These are phyloP conservation scores for Sebastes paucispinis DNA, from an alignment of 2,797 vertebrate species.

Conservation along the genomic window DNA sequence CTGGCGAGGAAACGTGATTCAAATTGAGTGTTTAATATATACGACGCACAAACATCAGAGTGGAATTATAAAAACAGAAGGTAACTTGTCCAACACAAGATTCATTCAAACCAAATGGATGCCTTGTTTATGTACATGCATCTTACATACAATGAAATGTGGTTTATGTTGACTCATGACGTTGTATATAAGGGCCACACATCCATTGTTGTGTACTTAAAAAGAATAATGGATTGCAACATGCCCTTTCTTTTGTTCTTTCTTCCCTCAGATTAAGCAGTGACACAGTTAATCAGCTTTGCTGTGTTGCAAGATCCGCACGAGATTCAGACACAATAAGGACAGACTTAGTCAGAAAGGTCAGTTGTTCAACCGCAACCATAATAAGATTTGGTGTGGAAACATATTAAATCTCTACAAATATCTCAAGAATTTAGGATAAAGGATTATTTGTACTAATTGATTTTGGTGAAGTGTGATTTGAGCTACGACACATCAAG, in stretches of 20 bases:
- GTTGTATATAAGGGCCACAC: no score
- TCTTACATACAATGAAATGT: background rate
- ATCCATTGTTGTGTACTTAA: background rate
- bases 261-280: slow-evolving; percentile 23
- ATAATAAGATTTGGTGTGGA: slow-evolving; percentile 50
- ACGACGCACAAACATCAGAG: background rate
- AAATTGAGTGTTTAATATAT: background rate
- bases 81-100: background rate
- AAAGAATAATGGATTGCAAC: slow-evolving; percentile 20
- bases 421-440: slow-evolving; percentile 36
- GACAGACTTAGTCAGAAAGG: background rate
- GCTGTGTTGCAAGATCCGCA: slow-evolving; percentile 15
- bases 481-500: background rate
- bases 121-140: background rate
- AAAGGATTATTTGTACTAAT: slow-evolving; percentile 16
- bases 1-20: background rate
- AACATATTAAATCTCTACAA: slow-evolving; percentile 47
- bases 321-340: slow-evolving; percentile 21
- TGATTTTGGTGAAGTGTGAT: background rate
- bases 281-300: slow-evolving; percentile 68
- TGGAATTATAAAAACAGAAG: background rate
- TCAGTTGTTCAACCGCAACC: background rate
- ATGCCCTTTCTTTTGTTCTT: background rate
- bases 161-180: background rate
- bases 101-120: background rate